Conservation (phyloP, 2,113 vertebrate genomes). For the Cebus imitator region DNA sequence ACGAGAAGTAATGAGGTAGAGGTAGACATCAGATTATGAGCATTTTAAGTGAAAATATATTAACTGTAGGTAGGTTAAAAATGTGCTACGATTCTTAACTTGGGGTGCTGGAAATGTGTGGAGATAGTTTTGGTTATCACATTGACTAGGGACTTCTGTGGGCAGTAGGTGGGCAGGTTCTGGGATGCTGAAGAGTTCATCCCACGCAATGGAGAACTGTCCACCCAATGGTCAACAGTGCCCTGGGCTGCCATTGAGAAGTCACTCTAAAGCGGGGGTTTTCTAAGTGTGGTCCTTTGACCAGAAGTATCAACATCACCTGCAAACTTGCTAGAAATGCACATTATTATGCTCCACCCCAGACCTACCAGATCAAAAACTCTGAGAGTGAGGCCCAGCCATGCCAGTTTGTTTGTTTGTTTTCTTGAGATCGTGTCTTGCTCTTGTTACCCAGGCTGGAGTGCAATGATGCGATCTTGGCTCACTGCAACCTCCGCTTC, state of each 20-base stretch:
- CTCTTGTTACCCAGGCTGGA: no score
- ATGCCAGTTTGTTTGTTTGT: no score
- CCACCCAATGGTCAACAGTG: accelerated
- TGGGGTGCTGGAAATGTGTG: not conserved
- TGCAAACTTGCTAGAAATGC: not conserved
- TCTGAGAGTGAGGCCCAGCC: no score
- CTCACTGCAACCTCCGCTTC: no score
- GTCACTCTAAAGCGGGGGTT: not conserved
- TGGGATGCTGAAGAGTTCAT: not conserved
- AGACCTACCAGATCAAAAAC: not conserved
- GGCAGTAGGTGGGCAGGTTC: not conserved
- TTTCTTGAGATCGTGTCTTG: no score
- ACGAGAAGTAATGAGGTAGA: not conserved
- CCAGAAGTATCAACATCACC: not conserved
- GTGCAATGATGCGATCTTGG: no score
- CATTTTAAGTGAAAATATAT: not conserved
- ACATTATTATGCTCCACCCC: not conserved
- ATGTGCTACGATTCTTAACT: not conserved
- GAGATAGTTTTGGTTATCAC: not conserved
- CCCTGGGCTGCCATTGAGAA: not conserved
- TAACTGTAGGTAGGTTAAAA: not conserved
- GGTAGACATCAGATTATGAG: not conserved
- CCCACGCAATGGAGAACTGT: not conserved
- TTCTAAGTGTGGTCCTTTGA: not conserved
- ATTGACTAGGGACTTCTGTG: not conserved